phyloP scores from a whole-genome alignment of 2,888 invertebrate genomes.

The Brachyopa scutellaris region DNA sequence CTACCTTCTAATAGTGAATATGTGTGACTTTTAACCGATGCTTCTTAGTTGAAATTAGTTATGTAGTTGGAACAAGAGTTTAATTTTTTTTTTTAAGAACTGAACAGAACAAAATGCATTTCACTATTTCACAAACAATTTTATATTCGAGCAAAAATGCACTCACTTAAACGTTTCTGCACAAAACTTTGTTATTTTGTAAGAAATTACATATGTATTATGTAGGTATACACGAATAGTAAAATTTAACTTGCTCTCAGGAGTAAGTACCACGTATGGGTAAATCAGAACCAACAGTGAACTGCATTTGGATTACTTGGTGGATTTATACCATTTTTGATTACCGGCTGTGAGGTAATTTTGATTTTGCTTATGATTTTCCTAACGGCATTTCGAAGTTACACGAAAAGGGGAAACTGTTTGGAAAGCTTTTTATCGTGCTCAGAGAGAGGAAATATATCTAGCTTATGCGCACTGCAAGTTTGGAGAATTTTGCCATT shows the following conservation, averaged over 20 bases:
- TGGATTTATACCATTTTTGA: slow-evolving; percentile 52
- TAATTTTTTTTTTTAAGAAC: not conserved
- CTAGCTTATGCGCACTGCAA: slow-evolving; percentile 16
- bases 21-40: not conserved
- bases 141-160: not conserved
- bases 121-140: slow-evolving; percentile 6
- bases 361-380: slow-evolving; percentile 50
- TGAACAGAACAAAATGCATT: slow-evolving; percentile 6
- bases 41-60: not conserved
- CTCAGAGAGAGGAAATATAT: slow-evolving; percentile 17
- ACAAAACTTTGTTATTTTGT: not conserved
- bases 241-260: not conserved
- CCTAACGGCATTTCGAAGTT: slow-evolving; percentile 46
- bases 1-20: slow-evolving; percentile 8
- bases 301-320: slow-evolving; percentile 23
- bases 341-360: slow-evolving; percentile 21
- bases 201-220: no score
- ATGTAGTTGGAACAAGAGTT: not conserved
- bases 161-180: slow-evolving; percentile 14
- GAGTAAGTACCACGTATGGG: slow-evolving; percentile 26
- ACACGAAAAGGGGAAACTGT: slow-evolving; percentile 26
- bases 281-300: slow-evolving; percentile 55
- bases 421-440: slow-evolving; percentile 22
- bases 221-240: not conserved
- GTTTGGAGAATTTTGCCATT: slow-evolving; percentile 30